A percentile compares a stretch with the other conserved stretches of the same genome.
Evolutionary conservation across 1,140 invertebrate genomes (phyloP).

Genomic region (Zophobas atratus): DNA sequence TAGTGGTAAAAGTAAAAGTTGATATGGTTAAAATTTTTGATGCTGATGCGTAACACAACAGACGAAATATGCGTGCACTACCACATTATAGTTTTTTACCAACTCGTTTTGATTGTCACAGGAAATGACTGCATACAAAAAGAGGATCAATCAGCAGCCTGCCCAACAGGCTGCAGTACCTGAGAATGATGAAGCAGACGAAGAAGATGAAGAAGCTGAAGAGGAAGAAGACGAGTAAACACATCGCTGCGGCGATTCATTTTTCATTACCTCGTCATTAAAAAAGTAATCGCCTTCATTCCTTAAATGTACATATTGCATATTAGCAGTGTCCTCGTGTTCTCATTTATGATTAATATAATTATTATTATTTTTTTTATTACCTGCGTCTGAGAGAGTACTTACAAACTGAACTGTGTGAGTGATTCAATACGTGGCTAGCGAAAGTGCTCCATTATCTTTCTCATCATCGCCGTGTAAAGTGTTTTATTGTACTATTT

Average conservation of each 20-base stretch:
- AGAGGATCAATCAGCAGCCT: slow-evolving; percentile 74
- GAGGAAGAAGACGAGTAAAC: slow-evolving; percentile 69
- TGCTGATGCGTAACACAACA: too few relatives aligned
- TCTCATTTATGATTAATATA: slow-evolving; percentile 54
- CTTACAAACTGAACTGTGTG: slow-evolving; percentile 55
- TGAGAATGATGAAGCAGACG: slow-evolving; percentile 74
- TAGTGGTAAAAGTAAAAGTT: too few relatives aligned
- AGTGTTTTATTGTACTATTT: slow-evolving; percentile 42
- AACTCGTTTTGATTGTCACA: slow-evolving; percentile 55
- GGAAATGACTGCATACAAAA: slow-evolving; percentile 89
- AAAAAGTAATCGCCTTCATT: slow-evolving; percentile 56
- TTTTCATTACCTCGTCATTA: slow-evolving; percentile 55
- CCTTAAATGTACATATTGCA: slow-evolving; percentile 59
- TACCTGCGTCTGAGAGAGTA: slow-evolving; percentile 53
- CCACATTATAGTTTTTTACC: too few relatives aligned
- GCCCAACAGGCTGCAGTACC: slow-evolving; percentile 65
- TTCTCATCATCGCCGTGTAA: slow-evolving; percentile 37
- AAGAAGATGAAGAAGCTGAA: slow-evolving; percentile 72
- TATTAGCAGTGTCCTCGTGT: slow-evolving; percentile 60
- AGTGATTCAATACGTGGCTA: slow-evolving; percentile 50
- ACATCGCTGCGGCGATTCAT: slow-evolving; percentile 48
- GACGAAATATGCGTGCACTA: too few relatives aligned
- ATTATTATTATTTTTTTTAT: slow-evolving; percentile 50
- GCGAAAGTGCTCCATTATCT: slow-evolving; percentile 43
- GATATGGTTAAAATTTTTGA: too few relatives aligned